Conservation (phyloP, 30 jellyfish, hydroid and myxozoan species). For the Aurelia coerulea region DNA sequence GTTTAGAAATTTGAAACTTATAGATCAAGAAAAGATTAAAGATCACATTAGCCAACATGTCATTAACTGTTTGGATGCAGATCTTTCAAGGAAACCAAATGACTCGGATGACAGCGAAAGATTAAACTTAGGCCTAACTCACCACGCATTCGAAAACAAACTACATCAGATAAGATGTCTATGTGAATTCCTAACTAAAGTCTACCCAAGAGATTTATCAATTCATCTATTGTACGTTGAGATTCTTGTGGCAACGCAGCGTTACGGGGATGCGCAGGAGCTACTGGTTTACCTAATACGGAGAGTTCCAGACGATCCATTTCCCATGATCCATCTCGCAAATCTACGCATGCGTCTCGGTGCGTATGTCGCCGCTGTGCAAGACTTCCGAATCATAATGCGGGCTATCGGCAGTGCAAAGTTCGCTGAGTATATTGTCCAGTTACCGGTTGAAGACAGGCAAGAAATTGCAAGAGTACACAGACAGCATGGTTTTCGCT, state of each 20-base stretch:
- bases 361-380: slow-evolving; percentile 91
- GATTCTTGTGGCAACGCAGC: slow-evolving; percentile 23
- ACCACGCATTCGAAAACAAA: slow-evolving; percentile 33
- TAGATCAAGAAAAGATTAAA: slow-evolving; percentile 59
- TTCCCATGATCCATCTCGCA: slow-evolving; percentile 87
- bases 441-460: slow-evolving; percentile 67
- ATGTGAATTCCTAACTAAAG: slow-evolving; percentile 47
- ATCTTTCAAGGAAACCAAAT: not conserved
- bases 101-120: not conserved
- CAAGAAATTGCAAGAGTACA: slow-evolving; percentile 90
- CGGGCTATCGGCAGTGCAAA: slow-evolving; percentile 68
- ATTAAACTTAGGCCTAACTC: not conserved
- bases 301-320: slow-evolving; percentile 69
- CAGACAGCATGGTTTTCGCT: slow-evolving; percentile 85
- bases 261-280: slow-evolving; percentile 80
- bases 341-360: slow-evolving; percentile 82
- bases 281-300: slow-evolving; percentile 54
- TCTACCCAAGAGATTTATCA: slow-evolving; percentile 52
- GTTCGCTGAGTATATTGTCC: slow-evolving; percentile 42
- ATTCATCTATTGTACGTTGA: slow-evolving; percentile 49
- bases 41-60: slow-evolving; percentile 23
- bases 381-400: slow-evolving; percentile 73
- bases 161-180: slow-evolving; percentile 30
- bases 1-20: slow-evolving; percentile 45
- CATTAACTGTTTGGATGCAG: slow-evolving; percentile 24